Evolutionary conservation across 2,888 invertebrate genomes (phyloP).

Genomic region (Sphaeridia pumilis): DNA sequence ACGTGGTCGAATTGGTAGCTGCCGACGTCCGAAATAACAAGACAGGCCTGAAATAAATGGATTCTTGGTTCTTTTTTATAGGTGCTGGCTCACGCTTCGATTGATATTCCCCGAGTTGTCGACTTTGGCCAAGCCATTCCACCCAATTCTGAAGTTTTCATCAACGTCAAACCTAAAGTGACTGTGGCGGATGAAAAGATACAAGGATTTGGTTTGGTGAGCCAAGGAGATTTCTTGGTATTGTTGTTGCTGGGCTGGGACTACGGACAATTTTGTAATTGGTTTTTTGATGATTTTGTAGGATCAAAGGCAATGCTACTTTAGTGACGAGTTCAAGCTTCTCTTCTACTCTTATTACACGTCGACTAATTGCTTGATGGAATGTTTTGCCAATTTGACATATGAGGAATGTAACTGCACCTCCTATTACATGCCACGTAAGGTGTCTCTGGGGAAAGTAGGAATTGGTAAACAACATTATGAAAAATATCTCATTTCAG

Average conservation of each 20-base stretch:
- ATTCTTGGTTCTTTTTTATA: constrained; percentile 11
- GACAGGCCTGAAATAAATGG: no score
- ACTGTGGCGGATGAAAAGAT: constrained; percentile 19
- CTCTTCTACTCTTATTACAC: constrained; percentile 25
- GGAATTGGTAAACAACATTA: no score
- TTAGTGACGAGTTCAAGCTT: constrained; percentile 20
- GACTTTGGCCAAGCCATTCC: constrained; percentile 21
- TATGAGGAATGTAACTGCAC: constrained; percentile 19
- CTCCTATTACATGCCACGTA: constrained; percentile 31
- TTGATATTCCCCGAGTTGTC: constrained; percentile 26
- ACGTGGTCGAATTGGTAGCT: no score
- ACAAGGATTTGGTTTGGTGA: constrained; percentile 19
- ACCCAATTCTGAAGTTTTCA: constrained; percentile 25
- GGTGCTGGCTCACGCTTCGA: constrained; percentile 19
- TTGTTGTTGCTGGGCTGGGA: background rate
- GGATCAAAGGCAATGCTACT: constrained; percentile 28
- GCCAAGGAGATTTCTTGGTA: background rate
- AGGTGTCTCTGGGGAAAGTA: no score
- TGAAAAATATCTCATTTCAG: no score
- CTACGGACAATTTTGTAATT: background rate
- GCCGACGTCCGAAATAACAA: no score
- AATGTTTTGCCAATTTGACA: constrained; percentile 25
- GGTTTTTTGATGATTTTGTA: constrained; percentile 7
- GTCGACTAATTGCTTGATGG: constrained; percentile 26
- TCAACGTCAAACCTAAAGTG: constrained; percentile 23